Evolutionary conservation across 30 jellyfish, hydroid and myxozoan genomes (phyloP), one percentile per base, ranked within the genome.

Genomic region (Hydra vulgaris): DNA sequence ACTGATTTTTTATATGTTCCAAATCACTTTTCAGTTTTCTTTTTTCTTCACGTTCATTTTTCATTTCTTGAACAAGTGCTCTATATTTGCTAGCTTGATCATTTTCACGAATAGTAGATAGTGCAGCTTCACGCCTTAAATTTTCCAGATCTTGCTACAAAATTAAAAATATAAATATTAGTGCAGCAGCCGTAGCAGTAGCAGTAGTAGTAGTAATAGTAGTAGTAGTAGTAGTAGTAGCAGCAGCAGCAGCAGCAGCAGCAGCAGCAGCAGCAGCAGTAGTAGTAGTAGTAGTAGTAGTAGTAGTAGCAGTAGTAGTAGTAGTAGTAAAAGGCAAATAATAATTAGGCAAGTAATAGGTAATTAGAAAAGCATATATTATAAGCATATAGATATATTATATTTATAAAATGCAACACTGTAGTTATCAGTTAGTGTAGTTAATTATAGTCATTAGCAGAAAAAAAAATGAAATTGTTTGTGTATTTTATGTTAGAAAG

Each of bases 1-100:
- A 92, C 80, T 92, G 98, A 66, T 92, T 92, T 20, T 86, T 89
- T 25, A 87, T 82, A 54, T 87, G 96, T 8, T 87, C 96, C 87
- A 86, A 78, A 74, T 92, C 98, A 74, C 95, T 84, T 82, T 85
- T 84, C 96, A 92, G 79, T 68, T 84, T 87, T 70, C 93, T 27
- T 72, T 80, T 90, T 66, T 89, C 97, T 24, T 89, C 97, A 0
- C 97, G 84, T 75, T 89, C 97, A 75, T 55, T n/a, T 73, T 89
- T 89, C 26, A 90, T 55, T 77, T 89, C 97, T 77, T 85, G 92
- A 27, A 76, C 94, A 79, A 89, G 73, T 52, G 71, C 23, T 27
- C 85, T 79, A 52, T 82, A 76, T 66, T 89, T 87, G 23, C 81
- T 95, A 8, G 76, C 55, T 25, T 72, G 79, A 21, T 85, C 88